A percentile compares a stretch with the other conserved stretches of the same genome.
These are phyloP conservation scores for Malurus splendens DNA, from an alignment of 2,797 vertebrate species.

Conservation along the genomic window DNA sequence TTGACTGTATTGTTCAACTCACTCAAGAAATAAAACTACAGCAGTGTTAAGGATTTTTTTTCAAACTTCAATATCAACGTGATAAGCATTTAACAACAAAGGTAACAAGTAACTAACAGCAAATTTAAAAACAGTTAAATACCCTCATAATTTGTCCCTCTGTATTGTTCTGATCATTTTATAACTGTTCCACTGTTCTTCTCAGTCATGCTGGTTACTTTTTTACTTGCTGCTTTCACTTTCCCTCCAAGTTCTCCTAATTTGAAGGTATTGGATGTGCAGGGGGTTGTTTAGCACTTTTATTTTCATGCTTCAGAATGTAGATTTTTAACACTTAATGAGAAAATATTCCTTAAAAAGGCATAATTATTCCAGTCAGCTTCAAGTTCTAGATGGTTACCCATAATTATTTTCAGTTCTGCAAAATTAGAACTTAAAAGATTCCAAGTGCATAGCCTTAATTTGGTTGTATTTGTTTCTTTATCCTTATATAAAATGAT, in stretches of 20 bases:
- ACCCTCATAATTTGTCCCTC: not conserved
- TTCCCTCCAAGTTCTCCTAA: not conserved
- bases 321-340: not conserved
- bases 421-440: not conserved
- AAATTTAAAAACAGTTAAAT: not conserved
- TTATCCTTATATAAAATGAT: not conserved
- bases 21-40: not conserved
- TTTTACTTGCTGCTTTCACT: not conserved
- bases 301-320: not conserved
- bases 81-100: not conserved
- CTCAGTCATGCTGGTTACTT: not conserved
- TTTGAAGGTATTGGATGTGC: too few species aligned
- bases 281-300: rapidly evolving
- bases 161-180: not conserved
- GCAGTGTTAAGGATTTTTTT: not conserved
- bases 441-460: rapidly evolving
- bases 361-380: not conserved
- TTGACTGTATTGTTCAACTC: not conserved
- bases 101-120: not conserved
- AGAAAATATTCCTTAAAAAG: not conserved
- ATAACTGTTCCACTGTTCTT: not conserved
- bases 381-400: not conserved
- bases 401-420: not conserved
- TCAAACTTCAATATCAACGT: not conserved
- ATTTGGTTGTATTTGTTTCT: not conserved